phyloP scores from a whole-genome alignment of 2,888 invertebrate genomes.

The Drosophila tanythrix region DNA sequence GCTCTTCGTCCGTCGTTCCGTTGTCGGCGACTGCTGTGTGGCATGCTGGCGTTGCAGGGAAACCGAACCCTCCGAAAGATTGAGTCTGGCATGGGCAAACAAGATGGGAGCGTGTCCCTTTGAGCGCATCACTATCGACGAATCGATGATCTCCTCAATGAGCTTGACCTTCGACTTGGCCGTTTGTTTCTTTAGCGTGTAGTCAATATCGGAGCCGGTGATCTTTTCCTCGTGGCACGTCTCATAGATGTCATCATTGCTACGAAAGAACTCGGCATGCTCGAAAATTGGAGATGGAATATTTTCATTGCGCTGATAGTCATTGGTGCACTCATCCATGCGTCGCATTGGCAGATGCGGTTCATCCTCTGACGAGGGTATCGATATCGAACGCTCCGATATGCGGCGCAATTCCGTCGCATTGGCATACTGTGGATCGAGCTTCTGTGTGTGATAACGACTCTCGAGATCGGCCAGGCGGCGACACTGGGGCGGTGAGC shows the following conservation, averaged over 20 bases:
- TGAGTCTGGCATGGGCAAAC: conserved; percentile 92
- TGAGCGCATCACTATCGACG: conserved; percentile 89
- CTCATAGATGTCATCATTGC: conserved; percentile 86
- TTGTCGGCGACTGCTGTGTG: conserved; percentile 89
- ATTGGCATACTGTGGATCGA: conserved; percentile 88
- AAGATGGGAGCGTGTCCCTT: conserved; percentile 91
- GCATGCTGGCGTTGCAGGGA: conserved; percentile 91
- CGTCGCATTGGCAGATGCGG: conserved; percentile 87
- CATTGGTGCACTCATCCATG: conserved; percentile 87
- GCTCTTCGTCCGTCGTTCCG: conserved; percentile 92
- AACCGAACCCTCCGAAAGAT: conserved; percentile 93
- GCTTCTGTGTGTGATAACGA: conserved; percentile 88
- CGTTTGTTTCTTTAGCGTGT: conserved; percentile 83
- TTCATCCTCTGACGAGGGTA: conserved; percentile 91
- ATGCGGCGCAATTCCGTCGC: conserved; percentile 89
- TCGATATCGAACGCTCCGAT: conserved; percentile 90
- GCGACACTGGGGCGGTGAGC: conserved; percentile 90
- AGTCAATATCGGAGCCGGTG: conserved; percentile 87
- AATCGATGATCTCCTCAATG: conserved; percentile 89
- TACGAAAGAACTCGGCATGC: conserved; percentile 87
- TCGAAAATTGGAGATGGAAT: conserved; percentile 88
- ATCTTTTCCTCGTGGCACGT: conserved; percentile 85
- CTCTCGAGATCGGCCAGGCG: conserved; percentile 88
- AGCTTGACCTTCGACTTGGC: conserved; percentile 86
- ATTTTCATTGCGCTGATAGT: conserved; percentile 87